These are phyloP conservation scores for Trichomycterus rosablanca DNA, from an alignment of 2,113 vertebrate species.

Conservation along the genomic window DNA sequence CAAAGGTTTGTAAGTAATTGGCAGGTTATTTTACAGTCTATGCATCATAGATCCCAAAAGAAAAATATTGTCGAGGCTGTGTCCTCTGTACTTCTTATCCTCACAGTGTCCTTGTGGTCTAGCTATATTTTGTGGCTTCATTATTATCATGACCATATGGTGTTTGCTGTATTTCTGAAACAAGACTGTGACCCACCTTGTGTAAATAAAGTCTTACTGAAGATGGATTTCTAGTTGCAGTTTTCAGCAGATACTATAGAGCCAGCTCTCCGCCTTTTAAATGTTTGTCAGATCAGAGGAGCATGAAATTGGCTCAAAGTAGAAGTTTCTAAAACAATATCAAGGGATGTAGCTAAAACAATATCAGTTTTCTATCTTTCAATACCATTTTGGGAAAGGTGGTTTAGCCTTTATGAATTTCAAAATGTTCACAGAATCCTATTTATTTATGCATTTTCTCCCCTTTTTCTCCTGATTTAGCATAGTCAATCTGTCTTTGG, in stretches of 20 bases:
- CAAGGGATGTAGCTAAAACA: slow-evolving; percentile 56
- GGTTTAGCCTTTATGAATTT: too few species aligned
- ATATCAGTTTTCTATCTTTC: slow-evolving; percentile 48
- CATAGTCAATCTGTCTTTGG: too few species aligned
- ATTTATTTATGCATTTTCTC: too few species aligned
- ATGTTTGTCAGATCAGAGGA: slow-evolving; percentile 54
- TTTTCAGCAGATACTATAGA: slow-evolving; percentile 53
- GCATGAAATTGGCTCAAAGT: slow-evolving; percentile 62
- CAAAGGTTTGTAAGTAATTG: slow-evolving; percentile 3
- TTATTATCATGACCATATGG: slow-evolving; percentile 31
- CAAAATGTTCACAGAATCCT: too few species aligned
- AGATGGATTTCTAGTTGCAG: slow-evolving; percentile 43
- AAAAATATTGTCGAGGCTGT: background rate
- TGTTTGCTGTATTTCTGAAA: slow-evolving; percentile 24
- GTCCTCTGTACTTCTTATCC: background rate
- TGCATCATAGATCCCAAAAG: slow-evolving; percentile 11
- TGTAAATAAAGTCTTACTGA: slow-evolving; percentile 23
- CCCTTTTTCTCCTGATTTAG: too few species aligned
- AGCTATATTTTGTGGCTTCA: slow-evolving; percentile 12
- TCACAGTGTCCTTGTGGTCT: slow-evolving; percentile 6
- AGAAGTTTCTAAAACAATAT: slow-evolving; percentile 54
- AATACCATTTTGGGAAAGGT: slow-evolving; percentile 51
- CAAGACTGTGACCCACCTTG: slow-evolving; percentile 10
- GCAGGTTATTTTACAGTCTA: slow-evolving; percentile 5
- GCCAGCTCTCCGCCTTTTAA: slow-evolving; percentile 38